A percentile compares a stretch with the other conserved stretches of the same genome.
Conservation (phyloP, 1,140 invertebrate species). For the Microvelia longipes region DNA sequence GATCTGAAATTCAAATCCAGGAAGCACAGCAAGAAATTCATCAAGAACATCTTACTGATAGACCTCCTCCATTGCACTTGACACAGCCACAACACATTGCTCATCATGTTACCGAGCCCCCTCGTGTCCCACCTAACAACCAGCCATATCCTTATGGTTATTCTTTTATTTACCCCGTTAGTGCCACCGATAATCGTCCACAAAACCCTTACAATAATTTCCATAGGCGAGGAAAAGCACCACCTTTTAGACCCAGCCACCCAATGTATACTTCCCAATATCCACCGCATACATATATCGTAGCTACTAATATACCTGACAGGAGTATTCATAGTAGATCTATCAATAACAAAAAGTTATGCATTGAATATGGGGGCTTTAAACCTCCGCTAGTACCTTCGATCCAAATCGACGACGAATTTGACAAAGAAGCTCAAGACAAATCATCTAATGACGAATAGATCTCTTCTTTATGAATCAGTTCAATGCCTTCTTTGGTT, state of each 20-base stretch:
- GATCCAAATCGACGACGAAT: conserved; percentile 53
- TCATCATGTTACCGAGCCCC: not conserved
- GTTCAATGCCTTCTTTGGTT: too few relatives aligned
- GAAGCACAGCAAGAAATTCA: not conserved
- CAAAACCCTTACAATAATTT: not conserved
- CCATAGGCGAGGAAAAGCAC: not conserved
- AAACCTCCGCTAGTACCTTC: conserved; percentile 63
- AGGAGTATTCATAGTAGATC: conserved; percentile 8
- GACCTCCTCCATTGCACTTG: not conserved
- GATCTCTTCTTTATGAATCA: not conserved
- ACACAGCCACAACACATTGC: not conserved
- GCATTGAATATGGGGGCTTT: conserved; percentile 59
- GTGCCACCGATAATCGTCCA: not conserved
- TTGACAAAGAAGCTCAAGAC: conserved; percentile 8
- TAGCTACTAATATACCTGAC: conserved; percentile 10
- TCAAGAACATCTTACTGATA: not conserved
- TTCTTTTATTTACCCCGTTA: not conserved
- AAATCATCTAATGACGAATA: conserved; percentile 7
- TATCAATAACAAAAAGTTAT: conserved; percentile 28
- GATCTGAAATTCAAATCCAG: not conserved
- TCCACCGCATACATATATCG: conserved; percentile 17
- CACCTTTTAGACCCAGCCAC: conserved; percentile 20
- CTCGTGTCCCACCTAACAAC: not conserved
- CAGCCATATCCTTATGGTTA: conserved; percentile 5
- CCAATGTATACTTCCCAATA: conserved; percentile 17